These are phyloP conservation scores for Pluvialis apricaria DNA, from an alignment of 2,113 vertebrate species.

Conservation along the genomic window DNA sequence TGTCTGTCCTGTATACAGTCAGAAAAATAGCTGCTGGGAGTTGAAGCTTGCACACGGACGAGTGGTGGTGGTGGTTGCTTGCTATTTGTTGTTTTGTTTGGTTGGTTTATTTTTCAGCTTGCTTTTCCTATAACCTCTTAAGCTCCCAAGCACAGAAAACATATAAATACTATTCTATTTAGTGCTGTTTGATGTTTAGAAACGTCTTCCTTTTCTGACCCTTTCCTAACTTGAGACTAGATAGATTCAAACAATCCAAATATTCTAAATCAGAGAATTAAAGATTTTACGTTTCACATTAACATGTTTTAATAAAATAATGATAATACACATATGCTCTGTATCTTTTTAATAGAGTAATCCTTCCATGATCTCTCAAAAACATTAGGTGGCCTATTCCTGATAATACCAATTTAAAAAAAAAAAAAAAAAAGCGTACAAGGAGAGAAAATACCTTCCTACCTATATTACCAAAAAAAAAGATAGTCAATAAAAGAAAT, in stretches of 20 bases:
- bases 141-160: not conserved
- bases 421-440: not conserved
- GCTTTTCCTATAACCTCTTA: not conserved
- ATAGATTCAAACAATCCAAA: not conserved
- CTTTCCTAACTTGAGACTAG: not conserved
- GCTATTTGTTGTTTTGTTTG: not conserved
- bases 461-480: not conserved
- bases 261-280: not conserved
- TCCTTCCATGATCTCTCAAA: not conserved
- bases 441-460: not conserved
- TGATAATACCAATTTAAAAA: not conserved
- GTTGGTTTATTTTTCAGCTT: not conserved
- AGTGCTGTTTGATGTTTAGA: not conserved
- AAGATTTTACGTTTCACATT: not conserved
- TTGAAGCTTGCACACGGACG: accelerated
- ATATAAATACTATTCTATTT: not conserved
- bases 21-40: not conserved
- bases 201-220: not conserved
- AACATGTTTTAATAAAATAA: not conserved
- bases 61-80: not conserved
- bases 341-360: not conserved
- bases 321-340: not conserved
- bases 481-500: not conserved
- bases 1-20: not conserved
- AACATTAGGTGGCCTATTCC: not conserved